Percentiles rank a stretch among this genome's conserved stretches.
Conservation (phyloP, 2,888 invertebrate genomes). For the Ectropis crepuscularia region DNA sequence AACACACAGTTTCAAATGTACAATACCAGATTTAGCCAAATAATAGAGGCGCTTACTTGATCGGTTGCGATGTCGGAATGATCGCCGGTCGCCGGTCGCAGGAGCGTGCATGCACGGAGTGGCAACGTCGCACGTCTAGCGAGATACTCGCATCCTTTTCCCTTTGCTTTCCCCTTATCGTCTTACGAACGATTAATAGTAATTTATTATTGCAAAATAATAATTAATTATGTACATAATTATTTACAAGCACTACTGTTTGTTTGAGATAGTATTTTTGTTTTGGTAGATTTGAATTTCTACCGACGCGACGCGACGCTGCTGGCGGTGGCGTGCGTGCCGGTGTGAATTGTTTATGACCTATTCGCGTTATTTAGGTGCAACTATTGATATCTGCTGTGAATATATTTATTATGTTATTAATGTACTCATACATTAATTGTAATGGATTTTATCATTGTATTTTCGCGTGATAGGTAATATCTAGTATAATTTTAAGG, state of each 20-base stretch:
- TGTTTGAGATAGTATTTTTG: too few species aligned
- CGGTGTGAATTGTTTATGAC: slow-evolving; percentile 5
- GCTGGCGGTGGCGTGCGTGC: neutral
- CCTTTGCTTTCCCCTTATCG: too few species aligned
- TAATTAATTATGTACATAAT: too few species aligned
- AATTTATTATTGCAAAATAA: too few species aligned
- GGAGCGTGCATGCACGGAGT: slow-evolving; percentile 14
- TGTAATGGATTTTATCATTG: neutral
- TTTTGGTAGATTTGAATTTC: too few species aligned
- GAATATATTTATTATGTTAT: too few species aligned
- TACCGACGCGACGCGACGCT: too few species aligned
- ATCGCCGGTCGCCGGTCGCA: neutral
- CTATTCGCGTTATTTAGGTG: slow-evolving; percentile 13
- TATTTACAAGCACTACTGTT: too few species aligned
- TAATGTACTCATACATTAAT: neutral
- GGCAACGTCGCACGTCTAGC: slow-evolving; percentile 35
- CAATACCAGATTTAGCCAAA: slow-evolving; percentile 2
- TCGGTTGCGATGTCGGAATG: slow-evolving; percentile 11
- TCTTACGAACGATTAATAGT: too few species aligned
- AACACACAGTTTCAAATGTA: neutral
- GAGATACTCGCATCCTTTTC: too few species aligned
- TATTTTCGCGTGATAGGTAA: too few species aligned
- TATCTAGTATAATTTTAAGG: too few species aligned
- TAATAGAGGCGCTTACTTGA: neutral
- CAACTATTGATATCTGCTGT: neutral